Evolutionary conservation across 2,888 invertebrate genomes (phyloP), one percentile per base, ranked within the genome.

Genomic region (Helleia helle): DNA sequence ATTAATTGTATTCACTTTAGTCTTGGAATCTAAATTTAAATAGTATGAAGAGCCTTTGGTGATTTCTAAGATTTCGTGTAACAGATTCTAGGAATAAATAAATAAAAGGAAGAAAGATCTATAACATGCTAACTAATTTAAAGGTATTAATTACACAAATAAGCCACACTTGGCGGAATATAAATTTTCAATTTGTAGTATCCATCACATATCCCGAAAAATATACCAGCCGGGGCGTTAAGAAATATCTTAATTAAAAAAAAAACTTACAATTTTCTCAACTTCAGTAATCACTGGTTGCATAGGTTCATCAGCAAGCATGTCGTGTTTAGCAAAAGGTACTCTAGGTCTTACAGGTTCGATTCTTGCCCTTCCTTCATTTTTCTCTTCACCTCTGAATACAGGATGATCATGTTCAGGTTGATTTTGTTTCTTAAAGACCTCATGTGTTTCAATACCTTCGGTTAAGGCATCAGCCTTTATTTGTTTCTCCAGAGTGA

Each of bases 221-320:
- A n/a, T n/a, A n/a, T n/a, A n/a, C n/a, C n/a, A n/a, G n/a, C n/a
- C n/a, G n/a, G n/a, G n/a, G n/a, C n/a, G n/a, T n/a, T n/a, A n/a
- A n/a, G n/a, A n/a, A n/a, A n/a, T n/a, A n/a, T n/a, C n/a, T n/a
- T n/a, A n/a, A n/a, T n/a, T n/a, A n/a, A n/a, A n/a, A n/a, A n/a
- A n/a, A n/a, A 2, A 26, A 73, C 80, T 73, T 54, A 81, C 83
- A 43, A 65, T 53, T 66, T 71, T 68, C 26, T 73, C 73, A n/a
- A 71, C 56, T 51, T 75, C 79, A 24, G 66, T 56, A 1, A 58
- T 39, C 3, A 34, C 50, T 14, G 42, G 45, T 3, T 71, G 60
- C n/a, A 42, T 46, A 2, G 77, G 70, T 43, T 77, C 73, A 44
- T 84, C 83, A 13, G 75, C 66, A 12, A 83, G 41, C 80, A 83